Conservation (phyloP, 2,888 invertebrate species). For the Acleris sparsana region DNA sequence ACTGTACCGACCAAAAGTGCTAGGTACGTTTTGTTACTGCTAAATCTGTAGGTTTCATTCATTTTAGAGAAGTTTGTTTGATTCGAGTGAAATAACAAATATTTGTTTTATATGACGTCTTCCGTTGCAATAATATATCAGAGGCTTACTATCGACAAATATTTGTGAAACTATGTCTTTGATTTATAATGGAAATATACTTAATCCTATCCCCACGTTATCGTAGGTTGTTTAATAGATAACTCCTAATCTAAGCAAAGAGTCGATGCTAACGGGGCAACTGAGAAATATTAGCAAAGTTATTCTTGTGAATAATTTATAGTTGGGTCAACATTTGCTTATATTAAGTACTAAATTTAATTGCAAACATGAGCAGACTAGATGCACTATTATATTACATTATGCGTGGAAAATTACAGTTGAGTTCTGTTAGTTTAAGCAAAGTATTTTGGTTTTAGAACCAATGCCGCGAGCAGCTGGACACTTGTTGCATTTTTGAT, state of each 20-base stretch:
- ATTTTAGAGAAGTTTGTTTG: not conserved
- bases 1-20: no score
- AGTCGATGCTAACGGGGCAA: slow-evolving; percentile 45
- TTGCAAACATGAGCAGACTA: slow-evolving; percentile 23
- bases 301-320: slow-evolving; percentile 34
- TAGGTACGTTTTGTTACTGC: no score
- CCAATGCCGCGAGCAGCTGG: no score
- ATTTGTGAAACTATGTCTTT: slow-evolving; percentile 29
- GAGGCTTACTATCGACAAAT: slow-evolving; percentile 27
- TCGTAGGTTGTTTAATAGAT: slow-evolving; percentile 57
- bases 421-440: not conserved
- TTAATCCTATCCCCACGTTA: slow-evolving; percentile 55
- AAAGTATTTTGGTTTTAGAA: no score
- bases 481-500: no score
- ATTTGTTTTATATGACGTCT: not conserved
- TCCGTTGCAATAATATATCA: slow-evolving; percentile 14
- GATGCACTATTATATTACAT: not conserved
- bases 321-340: slow-evolving; percentile 32
- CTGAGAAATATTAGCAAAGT: slow-evolving; percentile 58
- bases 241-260: slow-evolving; percentile 55
- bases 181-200: slow-evolving; percentile 65
- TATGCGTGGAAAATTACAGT: slow-evolving; percentile 11
- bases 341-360: slow-evolving; percentile 24
- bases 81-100: not conserved
- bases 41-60: no score